These are phyloP conservation scores for Microctenopoma lineatum DNA, from an alignment of 2,797 vertebrate species.

Conservation along the genomic window DNA sequence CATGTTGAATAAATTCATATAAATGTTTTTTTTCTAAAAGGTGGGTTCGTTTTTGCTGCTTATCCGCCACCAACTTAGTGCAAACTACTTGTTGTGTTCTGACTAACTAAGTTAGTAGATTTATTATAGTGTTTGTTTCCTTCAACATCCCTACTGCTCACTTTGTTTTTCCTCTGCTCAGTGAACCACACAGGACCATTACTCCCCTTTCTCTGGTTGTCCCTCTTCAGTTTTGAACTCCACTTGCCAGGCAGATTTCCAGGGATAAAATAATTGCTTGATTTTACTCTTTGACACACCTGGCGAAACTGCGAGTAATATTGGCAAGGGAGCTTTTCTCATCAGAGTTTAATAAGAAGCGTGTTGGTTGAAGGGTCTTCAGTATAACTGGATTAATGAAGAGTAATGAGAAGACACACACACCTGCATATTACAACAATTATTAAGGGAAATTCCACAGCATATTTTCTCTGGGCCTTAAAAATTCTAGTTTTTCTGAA, in stretches of 20 bases:
- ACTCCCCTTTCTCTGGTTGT: not conserved
- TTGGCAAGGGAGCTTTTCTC: slow-evolving; percentile 8
- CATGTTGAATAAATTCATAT: not conserved
- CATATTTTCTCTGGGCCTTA: not conserved
- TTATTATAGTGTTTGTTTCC: not conserved
- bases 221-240: not conserved
- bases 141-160: not conserved
- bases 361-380: not conserved
- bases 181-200: not conserved
- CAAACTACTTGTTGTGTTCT: not conserved
- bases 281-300: slow-evolving; percentile 11
- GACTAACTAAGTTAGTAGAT: not conserved
- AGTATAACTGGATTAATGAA: slow-evolving; percentile 26
- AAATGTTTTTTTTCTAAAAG: not conserved
- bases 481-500: not conserved
- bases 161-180: not conserved
- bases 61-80: not conserved
- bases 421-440: not conserved
- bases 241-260: not conserved
- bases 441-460: not conserved
- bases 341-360: slow-evolving; percentile 26
- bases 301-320: slow-evolving; percentile 14
- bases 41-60: not conserved
- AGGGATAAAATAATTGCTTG: slow-evolving; percentile 11
- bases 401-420: slow-evolving; percentile 10